A percentile compares a stretch with the other conserved stretches of the same genome.
Evolutionary conservation across 2,113 vertebrate species (phyloP).

Genomic region (Actinemys pallida): DNA sequence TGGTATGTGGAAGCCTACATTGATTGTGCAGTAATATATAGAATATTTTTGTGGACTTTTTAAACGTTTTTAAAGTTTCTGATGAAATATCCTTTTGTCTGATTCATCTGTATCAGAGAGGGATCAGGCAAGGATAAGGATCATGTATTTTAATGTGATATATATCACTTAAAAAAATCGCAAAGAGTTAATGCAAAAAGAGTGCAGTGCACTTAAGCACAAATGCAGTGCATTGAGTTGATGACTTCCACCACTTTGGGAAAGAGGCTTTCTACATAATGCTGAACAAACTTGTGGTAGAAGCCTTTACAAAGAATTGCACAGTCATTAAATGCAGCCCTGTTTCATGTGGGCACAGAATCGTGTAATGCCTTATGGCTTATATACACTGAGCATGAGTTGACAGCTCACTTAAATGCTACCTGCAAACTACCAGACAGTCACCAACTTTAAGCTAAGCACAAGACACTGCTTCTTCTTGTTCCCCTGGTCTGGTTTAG

Average conservation of each 20-base stretch:
- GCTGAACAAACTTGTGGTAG: constrained; percentile 27
- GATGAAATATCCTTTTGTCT: constrained; percentile 69
- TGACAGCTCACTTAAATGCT: background rate
- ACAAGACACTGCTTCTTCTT: constrained; percentile 32
- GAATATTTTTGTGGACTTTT: constrained; percentile 70
- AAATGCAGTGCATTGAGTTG: constrained; percentile 49
- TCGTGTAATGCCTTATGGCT: background rate
- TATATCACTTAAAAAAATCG: constrained; percentile 23
- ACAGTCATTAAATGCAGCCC: background rate
- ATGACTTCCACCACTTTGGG: constrained; percentile 31
- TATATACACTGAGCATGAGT: background rate
- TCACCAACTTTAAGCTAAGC: constrained; percentile 16
- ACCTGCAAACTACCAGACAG: background rate
- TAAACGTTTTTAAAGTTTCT: constrained; percentile 57
- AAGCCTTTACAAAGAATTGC: constrained; percentile 3
- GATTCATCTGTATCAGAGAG: constrained; percentile 76
- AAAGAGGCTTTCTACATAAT: constrained; percentile 42
- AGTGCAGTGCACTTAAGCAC: constrained; percentile 41
- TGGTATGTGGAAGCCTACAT: constrained; percentile 55
- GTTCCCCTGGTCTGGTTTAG: constrained; percentile 37
- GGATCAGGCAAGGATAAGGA: constrained; percentile 72
- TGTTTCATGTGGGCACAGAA: constrained; percentile 30
- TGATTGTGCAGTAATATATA: constrained; percentile 58
- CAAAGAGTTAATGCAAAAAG: background rate
- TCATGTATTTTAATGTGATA: constrained; percentile 73